These are phyloP conservation scores for Dryobota labecula DNA, from an alignment of 2,888 invertebrate species.

Conservation along the genomic window DNA sequence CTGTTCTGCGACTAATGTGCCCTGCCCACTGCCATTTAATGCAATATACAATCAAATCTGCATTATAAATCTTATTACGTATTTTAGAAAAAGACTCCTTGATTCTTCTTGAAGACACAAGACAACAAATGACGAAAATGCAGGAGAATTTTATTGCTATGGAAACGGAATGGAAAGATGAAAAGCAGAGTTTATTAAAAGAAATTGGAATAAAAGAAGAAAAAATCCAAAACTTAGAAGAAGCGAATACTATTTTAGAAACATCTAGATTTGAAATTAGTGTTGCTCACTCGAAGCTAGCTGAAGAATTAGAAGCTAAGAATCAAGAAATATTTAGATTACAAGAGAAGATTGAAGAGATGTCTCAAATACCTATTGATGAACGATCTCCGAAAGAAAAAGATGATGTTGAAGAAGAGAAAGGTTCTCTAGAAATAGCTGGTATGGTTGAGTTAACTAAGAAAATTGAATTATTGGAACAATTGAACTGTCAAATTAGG, in stretches of 20 bases:
- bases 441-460: conserved; percentile 85
- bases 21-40: too few species aligned
- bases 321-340: conserved; percentile 83
- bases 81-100: conserved; percentile 92
- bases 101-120: conserved; percentile 94
- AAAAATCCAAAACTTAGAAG: conserved; percentile 89
- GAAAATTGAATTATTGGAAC: conserved; percentile 89
- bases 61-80: conserved; percentile 11
- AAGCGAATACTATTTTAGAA: conserved; percentile 89
- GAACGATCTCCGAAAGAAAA: conserved; percentile 71
- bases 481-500: conserved; percentile 88
- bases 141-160: conserved; percentile 94
- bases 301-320: conserved; percentile 88
- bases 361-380: conserved; percentile 67
- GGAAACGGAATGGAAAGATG: conserved; percentile 93
- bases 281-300: conserved; percentile 88
- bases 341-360: conserved; percentile 76
- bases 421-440: conserved; percentile 88
- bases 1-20: too few species aligned
- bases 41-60: not conserved
- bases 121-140: conserved; percentile 95
- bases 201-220: conserved; percentile 90
- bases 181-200: conserved; percentile 90
- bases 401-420: conserved; percentile 90
- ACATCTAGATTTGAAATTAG: conserved; percentile 87